Conservation (phyloP, 2,113 vertebrate genomes). For the Pelecanus crispus region DNA sequence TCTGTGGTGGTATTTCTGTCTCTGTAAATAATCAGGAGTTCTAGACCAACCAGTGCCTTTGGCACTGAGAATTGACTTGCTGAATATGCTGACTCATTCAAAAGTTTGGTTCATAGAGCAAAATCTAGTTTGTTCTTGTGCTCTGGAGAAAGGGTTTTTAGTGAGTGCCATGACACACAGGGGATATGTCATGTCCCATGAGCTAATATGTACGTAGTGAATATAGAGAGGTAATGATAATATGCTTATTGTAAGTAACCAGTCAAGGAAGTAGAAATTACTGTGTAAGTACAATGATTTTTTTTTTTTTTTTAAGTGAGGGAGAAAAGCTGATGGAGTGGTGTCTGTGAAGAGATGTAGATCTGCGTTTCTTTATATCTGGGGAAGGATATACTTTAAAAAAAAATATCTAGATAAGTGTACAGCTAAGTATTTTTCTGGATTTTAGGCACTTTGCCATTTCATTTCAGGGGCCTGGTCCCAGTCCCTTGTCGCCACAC, state of each 20-base stretch:
- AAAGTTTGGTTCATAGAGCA: background rate
- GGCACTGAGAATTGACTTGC: background rate
- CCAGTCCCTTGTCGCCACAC: background rate
- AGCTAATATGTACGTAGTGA: background rate
- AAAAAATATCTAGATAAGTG: background rate
- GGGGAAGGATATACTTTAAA: background rate
- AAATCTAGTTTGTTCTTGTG: background rate
- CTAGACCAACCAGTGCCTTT: background rate
- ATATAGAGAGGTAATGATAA: background rate
- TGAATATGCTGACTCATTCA: background rate
- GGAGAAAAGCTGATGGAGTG: background rate
- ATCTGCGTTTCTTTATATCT: background rate
- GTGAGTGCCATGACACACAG: fast-evolving
- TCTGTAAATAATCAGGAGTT: background rate
- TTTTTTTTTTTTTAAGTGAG: background rate
- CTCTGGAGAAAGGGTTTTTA: background rate
- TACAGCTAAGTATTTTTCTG: background rate
- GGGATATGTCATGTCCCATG: no score
- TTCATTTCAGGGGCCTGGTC: background rate
- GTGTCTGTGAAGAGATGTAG: background rate
- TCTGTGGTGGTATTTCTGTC: background rate
- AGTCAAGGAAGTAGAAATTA: background rate
- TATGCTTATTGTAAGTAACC: background rate
- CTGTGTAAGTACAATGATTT: fast-evolving
- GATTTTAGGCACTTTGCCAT: background rate